phyloP scores from a whole-genome alignment of 1,140 invertebrate genomes.

The Drosophila burlai region DNA sequence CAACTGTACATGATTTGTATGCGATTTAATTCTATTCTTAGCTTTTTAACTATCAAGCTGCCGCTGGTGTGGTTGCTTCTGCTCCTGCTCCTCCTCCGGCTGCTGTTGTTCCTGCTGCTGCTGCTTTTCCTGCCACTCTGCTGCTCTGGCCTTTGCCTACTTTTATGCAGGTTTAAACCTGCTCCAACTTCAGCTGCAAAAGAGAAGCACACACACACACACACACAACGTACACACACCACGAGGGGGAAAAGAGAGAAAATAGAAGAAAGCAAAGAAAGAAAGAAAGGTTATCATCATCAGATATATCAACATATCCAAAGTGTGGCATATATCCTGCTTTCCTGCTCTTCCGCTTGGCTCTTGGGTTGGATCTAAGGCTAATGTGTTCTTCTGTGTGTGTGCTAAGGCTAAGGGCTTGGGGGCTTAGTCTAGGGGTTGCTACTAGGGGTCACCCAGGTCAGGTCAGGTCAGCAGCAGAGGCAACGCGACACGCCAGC shows the following conservation, averaged over 20 bases:
- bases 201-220: conserved; percentile 41
- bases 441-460: conserved; percentile 6
- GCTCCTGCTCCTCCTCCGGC: neutral
- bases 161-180: conserved; percentile 11
- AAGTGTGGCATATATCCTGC: conserved; percentile 9
- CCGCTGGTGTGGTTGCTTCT: conserved; percentile 19
- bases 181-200: conserved; percentile 25
- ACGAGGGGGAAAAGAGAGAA: conserved; percentile 19
- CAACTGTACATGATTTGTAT: conserved; percentile 71
- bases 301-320: conserved; percentile 29
- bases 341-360: neutral
- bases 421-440: conserved; percentile 10
- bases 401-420: conserved; percentile 16
- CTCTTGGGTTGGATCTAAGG: neutral
- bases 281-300: conserved; percentile 42
- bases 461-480: conserved; percentile 31
- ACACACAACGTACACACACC: neutral
- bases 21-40: conserved; percentile 69
- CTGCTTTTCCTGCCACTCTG: conserved; percentile 1
- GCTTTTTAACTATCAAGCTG: conserved; percentile 65
- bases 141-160: conserved; percentile 19
- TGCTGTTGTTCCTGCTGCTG: neutral
- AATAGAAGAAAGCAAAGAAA: conserved; percentile 42
- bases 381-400: conserved; percentile 4
- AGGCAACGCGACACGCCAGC: conserved; percentile 43